These are phyloP conservation scores for Orbicella faveolata DNA, from an alignment of 64 coral and sea anemone genomes.

Conservation along the genomic window DNA sequence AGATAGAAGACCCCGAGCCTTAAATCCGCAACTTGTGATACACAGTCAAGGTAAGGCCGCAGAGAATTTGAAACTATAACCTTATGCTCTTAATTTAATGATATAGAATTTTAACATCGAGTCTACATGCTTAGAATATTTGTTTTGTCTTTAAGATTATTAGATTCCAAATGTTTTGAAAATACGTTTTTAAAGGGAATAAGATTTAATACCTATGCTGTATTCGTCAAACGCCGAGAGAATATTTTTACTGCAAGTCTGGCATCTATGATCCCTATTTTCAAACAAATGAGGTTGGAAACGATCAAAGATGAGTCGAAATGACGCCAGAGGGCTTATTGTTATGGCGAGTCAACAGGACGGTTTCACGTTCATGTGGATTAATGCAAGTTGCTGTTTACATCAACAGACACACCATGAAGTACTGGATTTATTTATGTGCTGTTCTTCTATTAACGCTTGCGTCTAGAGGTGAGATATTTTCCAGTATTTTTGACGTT, in stretches of 20 bases:
- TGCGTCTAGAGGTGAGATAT: slow-evolving; percentile 14
- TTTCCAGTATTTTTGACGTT: background rate
- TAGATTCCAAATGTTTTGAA: background rate
- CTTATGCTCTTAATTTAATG: too few species aligned
- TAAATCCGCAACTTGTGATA: background rate
- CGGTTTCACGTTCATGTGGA: background rate
- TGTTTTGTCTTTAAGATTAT: slow-evolving; percentile 5
- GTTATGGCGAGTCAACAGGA: too few species aligned
- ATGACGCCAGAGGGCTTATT: too few species aligned
- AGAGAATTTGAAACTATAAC: background rate
- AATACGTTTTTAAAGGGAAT: background rate
- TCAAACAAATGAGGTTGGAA: too few species aligned
- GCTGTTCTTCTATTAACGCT: background rate
- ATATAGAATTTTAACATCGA: too few species aligned
- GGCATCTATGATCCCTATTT: too few species aligned
- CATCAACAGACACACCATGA: slow-evolving; percentile 17
- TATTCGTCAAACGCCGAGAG: too few species aligned
- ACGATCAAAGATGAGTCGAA: too few species aligned
- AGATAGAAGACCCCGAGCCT: background rate
- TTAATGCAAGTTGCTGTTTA: background rate
- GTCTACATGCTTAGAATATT: background rate
- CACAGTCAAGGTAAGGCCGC: background rate
- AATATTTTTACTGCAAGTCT: too few species aligned
- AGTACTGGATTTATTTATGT: slow-evolving; percentile 19
- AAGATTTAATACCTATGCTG: too few species aligned